Base-by-base conservation (phyloP, 2,888 invertebrate genomes). In the Cheilosia urbana region DNA sequence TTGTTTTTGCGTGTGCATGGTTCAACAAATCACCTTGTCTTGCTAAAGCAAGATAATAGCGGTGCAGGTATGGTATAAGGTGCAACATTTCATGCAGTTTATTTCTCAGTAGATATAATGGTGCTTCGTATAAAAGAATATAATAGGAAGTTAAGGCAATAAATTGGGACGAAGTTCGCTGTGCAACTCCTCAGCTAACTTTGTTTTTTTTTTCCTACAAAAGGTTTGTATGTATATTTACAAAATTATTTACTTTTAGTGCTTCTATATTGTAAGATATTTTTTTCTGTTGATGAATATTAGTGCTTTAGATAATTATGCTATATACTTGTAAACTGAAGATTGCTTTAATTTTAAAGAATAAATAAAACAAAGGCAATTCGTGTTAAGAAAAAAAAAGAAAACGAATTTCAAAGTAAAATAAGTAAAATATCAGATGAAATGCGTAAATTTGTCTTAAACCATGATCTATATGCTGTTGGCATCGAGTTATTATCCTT, bases 121-220 rank as follows among this genome's bases (percentile, higher is more conserved):
- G 84, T 84, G 84, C 80, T 69, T 57, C 15, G 51, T 72, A 72
- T 27, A 63, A 73, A 75, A 66, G 21, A 53, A 4, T 24, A 60
- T 5, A 49, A 30, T 19, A 71, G 47, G 15, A 40, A 34, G 21
- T 55, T 63, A 17, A 17, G 42, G 47, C 19, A 24, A 49, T 2
- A 49, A 24, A 21, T 51, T 72, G 19, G 42, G 55, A 24, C 30
- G 17, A 47, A 37, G 11, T 42, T 60, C 69, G 60, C 53, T 71
- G 88, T 89, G 89, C 93, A 94, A 93, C 90, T 94, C 94, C 94
- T 90, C 94, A 90, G 90, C 90, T 90, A 90, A 90, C 90, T 88
- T 87, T 78, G 66, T 72, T 72, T 45, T 60, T 55, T 68, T 53
- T 15, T 15, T 42, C 37, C 53, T 19, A 53, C 47, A 37, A 37